Base-by-base conservation (phyloP, 2,113 vertebrate genomes). In the Mesoclemmys tuberculata region DNA sequence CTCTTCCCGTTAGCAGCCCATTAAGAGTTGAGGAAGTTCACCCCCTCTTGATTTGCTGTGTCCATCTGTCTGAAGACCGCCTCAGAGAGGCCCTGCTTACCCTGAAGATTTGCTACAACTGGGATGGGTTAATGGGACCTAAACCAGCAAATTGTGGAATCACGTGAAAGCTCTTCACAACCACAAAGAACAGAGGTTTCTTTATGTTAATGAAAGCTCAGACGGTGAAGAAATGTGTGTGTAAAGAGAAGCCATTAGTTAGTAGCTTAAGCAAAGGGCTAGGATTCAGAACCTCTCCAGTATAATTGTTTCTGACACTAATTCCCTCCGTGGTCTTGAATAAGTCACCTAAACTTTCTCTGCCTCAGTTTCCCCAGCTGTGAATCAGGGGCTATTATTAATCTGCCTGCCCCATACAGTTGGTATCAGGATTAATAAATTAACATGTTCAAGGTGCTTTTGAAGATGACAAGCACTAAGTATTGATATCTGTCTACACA, bases 391-490 rank as follows among this genome's bases (percentile, higher is more conserved):
- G 4, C 9, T 51, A 10, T 26, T 18, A 61, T 38, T 44, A 29
- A 48, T 74, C 35, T 2, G 0, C 55, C 46, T 83, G 35, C 19
- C 9, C 13, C 88, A 3, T 68, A 11, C 0, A 0, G 1, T 1
- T 31, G 24, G 19, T 2, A 5, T n/a, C 80, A 44, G 56, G 21
- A 48, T 71, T 7, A 2, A 52, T 13, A 19, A 10, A 5, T 27
- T 49, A 49, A 4, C 5, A 1, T 48, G 46, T 49, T 5, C 1
- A 6, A 19, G 31, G 14, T 2, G 26, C 44, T 64, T 11, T 1
- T 38, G 78, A 38, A 80, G 44, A 51, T 27, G 78, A 35, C 41
- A 79, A 79, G 77, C 13, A 13, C 74, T 44, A 41, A 77, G 46
- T 10, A 48, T 71, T 38, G 22, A 71, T 38, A 71, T 71, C 64